Conservation (phyloP, 2,113 vertebrate species). For the Climacteris rufus region DNA sequence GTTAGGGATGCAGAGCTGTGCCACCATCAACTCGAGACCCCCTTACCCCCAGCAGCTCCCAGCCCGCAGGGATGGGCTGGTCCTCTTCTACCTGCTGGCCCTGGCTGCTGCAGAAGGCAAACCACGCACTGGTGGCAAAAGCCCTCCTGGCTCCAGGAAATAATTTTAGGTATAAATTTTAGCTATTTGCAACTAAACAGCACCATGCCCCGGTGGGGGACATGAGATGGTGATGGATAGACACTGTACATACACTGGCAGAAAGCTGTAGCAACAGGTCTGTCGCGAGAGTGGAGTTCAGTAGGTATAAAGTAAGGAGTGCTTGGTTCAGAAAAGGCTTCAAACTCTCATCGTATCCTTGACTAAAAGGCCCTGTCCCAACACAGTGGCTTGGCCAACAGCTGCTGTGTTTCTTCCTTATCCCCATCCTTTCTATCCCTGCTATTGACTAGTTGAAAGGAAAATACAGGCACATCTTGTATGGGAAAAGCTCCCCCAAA, state of each 20-base stretch:
- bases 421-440: not conserved
- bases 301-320: not conserved
- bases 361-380: not conserved
- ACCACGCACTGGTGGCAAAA: not conserved
- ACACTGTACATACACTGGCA: not conserved
- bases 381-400: not conserved
- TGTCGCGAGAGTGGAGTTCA: not conserved
- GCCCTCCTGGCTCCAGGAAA: not conserved
- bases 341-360: rapidly evolving
- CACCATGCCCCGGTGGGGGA: not conserved
- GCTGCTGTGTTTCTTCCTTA: not conserved
- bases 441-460: not conserved
- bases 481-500: not conserved
- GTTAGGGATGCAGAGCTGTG: not conserved
- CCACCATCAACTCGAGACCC: not conserved
- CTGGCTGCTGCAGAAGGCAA: not conserved
- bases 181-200: not conserved
- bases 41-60: rapidly evolving
- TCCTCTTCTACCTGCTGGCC: not conserved
- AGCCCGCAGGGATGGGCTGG: rapidly evolving
- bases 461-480: not conserved
- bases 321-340: not conserved
- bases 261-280: not conserved
- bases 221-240: not conserved
- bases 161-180: not conserved